Evolutionary conservation across 2,888 invertebrate genomes (phyloP), one percentile per base, ranked within the genome.

Genomic region (Cryptocephalus primarius): DNA sequence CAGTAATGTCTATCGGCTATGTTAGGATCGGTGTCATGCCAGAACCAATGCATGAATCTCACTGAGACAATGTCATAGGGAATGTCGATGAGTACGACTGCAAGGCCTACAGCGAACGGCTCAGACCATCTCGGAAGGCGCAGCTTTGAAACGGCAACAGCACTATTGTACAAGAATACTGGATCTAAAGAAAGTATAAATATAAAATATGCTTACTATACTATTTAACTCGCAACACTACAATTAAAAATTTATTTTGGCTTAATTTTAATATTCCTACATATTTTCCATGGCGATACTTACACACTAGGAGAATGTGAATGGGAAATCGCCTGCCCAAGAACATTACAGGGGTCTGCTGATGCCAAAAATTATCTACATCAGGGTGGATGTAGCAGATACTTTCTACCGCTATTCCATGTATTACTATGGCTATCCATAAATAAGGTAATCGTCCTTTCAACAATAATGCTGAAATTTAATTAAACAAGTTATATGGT

Each of bases 351-450:
- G 84, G 80, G 1, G 83, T 78, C 69, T 83, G 85, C 1, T 86
- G 83, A 63, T 88, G 88, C 88, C 88, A 89, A 67, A 86, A 88
- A 64, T 85, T 88, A 68, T 88, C 85, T 49, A 83, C 81, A 50
- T 86, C 83, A 0, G 86, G 85, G 13, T 84, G 59, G 51, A 76
- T 74, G 60, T 86, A 82, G 54, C 80, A 80, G 60, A 87, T 72
- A 55, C 77, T 75, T 68, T 88, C 88, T 32, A 85, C 78, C 0
- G 81, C 75, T 1, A 87, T 55, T 2, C 88, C 88, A 61, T 88
- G 86, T 2, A 85, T 66, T n/a, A 85, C 63, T 1, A 81, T 79
- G 1, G 75, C 80, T 12, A 88, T 57, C 88, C 88, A 88, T 44
- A 87, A 73, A 68, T 82, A 85, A 1, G 80, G 77, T 71, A 83